These are phyloP conservation scores for Argyrosomus japonicus DNA, from an alignment of 2,113 vertebrate species.

Conservation along the genomic window DNA sequence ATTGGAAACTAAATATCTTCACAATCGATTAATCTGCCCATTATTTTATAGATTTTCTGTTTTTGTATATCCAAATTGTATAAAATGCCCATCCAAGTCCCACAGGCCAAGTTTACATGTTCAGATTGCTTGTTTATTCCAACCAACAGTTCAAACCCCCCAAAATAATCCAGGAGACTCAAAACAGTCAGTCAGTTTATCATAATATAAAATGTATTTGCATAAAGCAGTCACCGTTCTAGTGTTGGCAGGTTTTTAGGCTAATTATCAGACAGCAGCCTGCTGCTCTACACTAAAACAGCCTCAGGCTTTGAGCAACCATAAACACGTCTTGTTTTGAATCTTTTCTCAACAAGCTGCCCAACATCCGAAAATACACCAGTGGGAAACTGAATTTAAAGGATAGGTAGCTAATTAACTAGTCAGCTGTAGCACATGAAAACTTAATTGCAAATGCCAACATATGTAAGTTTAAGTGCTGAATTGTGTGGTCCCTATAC, in stretches of 20 bases:
- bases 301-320: not conserved
- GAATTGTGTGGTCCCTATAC: not conserved
- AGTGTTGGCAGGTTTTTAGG: too few species aligned
- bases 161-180: too few species aligned
- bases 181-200: too few species aligned
- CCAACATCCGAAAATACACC: not conserved
- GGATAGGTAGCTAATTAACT: not conserved
- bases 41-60: too few species aligned
- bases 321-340: not conserved
- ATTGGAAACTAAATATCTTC: not conserved
- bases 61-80: too few species aligned
- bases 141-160: too few species aligned
- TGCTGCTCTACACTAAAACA: too few species aligned
- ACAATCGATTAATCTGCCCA: not conserved
- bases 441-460: not conserved
- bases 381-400: not conserved
- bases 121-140: too few species aligned
- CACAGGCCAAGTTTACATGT: not conserved
- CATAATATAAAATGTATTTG: too few species aligned
- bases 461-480: not conserved
- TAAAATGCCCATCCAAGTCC: not conserved
- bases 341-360: not conserved
- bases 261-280: too few species aligned
- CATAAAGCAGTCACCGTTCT: too few species aligned
- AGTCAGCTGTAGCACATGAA: not conserved